These are phyloP conservation scores for Meriones psammophilus DNA, from an alignment of 2,797 vertebrate species.

Conservation along the genomic window DNA sequence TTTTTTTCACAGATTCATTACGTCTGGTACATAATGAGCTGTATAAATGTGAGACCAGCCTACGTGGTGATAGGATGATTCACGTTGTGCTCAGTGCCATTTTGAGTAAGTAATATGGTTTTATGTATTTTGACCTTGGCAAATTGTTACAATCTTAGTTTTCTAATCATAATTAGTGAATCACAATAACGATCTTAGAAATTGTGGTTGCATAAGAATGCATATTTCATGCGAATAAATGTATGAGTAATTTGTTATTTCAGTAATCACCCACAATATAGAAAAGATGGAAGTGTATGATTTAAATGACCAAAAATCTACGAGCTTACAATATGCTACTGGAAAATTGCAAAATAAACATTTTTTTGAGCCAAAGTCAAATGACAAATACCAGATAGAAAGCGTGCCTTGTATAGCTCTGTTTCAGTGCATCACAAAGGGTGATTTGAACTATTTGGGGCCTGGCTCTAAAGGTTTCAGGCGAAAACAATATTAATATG, in stretches of 20 bases:
- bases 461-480: background rate
- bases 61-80: background rate
- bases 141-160: background rate
- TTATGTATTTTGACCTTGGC: background rate
- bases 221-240: background rate
- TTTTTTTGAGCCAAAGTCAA: background rate
- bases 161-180: background rate
- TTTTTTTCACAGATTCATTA: slow-evolving; percentile 62
- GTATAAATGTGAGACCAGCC: slow-evolving; percentile 5
- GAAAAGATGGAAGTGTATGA: background rate
- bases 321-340: background rate
- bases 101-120: background rate
- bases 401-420: background rate
- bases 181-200: background rate
- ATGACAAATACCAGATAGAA: background rate
- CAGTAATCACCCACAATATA: background rate
- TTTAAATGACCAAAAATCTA: background rate
- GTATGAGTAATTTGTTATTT: background rate
- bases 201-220: background rate
- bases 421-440: background rate
- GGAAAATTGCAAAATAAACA: background rate
- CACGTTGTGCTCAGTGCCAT: background rate
- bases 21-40: slow-evolving; percentile 66
- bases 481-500: background rate
- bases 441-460: background rate